Evolutionary conservation across 1,140 invertebrate genomes (phyloP).

Genomic region (Dendrolimus punctatus): DNA sequence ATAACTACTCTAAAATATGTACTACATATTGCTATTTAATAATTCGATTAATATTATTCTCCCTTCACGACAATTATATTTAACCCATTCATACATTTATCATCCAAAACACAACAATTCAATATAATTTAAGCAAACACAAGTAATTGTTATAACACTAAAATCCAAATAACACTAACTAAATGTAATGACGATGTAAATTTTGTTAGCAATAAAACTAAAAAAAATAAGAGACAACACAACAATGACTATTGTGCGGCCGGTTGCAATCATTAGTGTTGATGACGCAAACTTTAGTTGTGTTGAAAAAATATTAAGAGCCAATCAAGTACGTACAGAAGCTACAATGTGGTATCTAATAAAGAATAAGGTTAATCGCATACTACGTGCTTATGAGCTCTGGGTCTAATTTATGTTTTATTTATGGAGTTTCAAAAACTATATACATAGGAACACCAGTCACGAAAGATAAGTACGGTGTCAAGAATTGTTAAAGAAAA

Average conservation of each 20-base stretch:
- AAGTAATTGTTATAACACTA: conserved; percentile 50
- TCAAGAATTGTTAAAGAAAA: too few relatives aligned
- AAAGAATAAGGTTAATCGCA: conserved; percentile 52
- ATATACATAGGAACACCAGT: too few relatives aligned
- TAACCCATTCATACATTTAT: too few relatives aligned
- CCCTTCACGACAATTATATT: too few relatives aligned
- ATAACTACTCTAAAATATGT: too few relatives aligned
- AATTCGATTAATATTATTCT: too few relatives aligned
- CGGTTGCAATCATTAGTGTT: conserved; percentile 65
- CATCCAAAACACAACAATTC: too few relatives aligned
- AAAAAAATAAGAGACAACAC: conserved; percentile 34
- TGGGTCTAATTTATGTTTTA: too few relatives aligned
- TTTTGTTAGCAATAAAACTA: conserved; percentile 32
- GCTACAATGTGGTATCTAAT: conserved; percentile 49
- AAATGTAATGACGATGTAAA: conserved; percentile 65
- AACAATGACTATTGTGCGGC: conserved; percentile 63
- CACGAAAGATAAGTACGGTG: too few relatives aligned
- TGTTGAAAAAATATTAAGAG: conserved; percentile 48
- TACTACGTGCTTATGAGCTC: conserved; percentile 3
- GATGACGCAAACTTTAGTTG: conserved; percentile 64
- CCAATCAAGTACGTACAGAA: conserved; percentile 53
- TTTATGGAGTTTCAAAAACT: too few relatives aligned
- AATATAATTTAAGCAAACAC: too few relatives aligned
- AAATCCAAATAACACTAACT: conserved; percentile 50
- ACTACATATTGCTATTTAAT: too few relatives aligned